Base-by-base conservation (phyloP, 2,797 vertebrate species). In the Falco rusticolus region DNA sequence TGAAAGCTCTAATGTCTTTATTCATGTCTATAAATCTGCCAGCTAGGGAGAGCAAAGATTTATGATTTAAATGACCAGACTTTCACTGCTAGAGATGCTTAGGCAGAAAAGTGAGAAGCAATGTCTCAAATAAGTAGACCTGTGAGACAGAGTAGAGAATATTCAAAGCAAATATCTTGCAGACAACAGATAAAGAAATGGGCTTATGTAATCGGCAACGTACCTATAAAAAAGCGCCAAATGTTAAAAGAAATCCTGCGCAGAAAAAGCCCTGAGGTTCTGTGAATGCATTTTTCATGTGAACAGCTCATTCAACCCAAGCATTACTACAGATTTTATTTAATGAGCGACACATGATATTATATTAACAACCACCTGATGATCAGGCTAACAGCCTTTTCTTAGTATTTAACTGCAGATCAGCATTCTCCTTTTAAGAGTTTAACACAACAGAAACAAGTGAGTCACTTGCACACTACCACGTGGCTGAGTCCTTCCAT, bases 401-500 rank as follows among this genome's bases (percentile, higher is more conserved):
- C 66, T 72, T 59, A 25, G 34, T 6, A 34, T 56, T 82, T 37
- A 51, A 72, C 63, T 70, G 54, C 34, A 74, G 64, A 65, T 60
- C 31, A 66, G 64, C 16, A 20, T 39, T 89, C 28, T 60, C 21
- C 61, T 84, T 80, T 47, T 20, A 71, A 31, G 45, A 74, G 7
- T 54, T 86, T 39, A 78, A 75, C 41, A 37, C n/a, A 59, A 72
- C 20, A 86, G 80, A 79, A 74, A 57, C 18, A n/a, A 89, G 61
- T 4, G 5, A 84, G 51, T 65, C 41, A 60, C 74, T 57, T 3
- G 3, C 56, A 56, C 0, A 0, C 50, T 70, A 41, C 53, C 41
- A 11, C 5, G 26, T 0, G 0, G 43, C 45, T 3, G 0, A 57
- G 21, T 1, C 26, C 18, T 37, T 82, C 50, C 84, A 28, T 1